These are phyloP conservation scores for Microctenopoma steveboyesi DNA, from an alignment of 2,797 vertebrate genomes.

Conservation along the genomic window DNA sequence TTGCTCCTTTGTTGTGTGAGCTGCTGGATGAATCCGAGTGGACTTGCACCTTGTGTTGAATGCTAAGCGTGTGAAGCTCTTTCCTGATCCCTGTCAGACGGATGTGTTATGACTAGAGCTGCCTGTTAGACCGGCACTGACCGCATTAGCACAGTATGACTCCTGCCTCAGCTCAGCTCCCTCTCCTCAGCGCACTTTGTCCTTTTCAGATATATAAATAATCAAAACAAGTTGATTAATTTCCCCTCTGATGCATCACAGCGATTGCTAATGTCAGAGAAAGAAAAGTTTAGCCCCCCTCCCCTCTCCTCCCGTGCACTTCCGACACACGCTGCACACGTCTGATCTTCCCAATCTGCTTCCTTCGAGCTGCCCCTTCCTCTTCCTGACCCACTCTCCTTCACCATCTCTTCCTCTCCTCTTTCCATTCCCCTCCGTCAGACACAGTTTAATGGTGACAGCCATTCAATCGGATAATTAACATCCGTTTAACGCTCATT, in stretches of 20 bases:
- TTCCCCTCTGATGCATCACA: constrained; percentile 62
- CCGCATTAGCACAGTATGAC: constrained; percentile 64
- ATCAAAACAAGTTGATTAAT: constrained; percentile 67
- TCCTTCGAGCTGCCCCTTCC: constrained; percentile 34
- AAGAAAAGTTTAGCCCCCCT: constrained; percentile 40
- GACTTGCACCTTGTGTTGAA: constrained; percentile 46
- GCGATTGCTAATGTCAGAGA: constrained; percentile 45
- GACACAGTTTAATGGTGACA: constrained; percentile 81
- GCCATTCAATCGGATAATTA: constrained; percentile 86
- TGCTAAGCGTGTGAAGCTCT: constrained; percentile 40
- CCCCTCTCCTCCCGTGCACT: constrained; percentile 34
- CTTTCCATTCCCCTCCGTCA: constrained; percentile 68
- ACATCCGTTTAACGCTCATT: constrained; percentile 84
- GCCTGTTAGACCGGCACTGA: constrained; percentile 48
- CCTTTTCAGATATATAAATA: constrained; percentile 72
- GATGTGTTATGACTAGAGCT: constrained; percentile 61
- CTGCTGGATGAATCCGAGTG: constrained; percentile 43
- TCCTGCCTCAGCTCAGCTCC: constrained; percentile 44
- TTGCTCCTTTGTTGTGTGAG: constrained; percentile 12
- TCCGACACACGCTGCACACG: constrained; percentile 56
- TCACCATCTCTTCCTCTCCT: constrained; percentile 4
- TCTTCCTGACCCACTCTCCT: constrained; percentile 10
- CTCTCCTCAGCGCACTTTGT: constrained; percentile 46
- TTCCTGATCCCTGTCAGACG: constrained; percentile 30
- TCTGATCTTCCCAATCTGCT: constrained; percentile 65